phyloP scores from a whole-genome alignment of 35 echinoderm and acorn worm genomes.

The Strongylocentrotus purpuratus region DNA sequence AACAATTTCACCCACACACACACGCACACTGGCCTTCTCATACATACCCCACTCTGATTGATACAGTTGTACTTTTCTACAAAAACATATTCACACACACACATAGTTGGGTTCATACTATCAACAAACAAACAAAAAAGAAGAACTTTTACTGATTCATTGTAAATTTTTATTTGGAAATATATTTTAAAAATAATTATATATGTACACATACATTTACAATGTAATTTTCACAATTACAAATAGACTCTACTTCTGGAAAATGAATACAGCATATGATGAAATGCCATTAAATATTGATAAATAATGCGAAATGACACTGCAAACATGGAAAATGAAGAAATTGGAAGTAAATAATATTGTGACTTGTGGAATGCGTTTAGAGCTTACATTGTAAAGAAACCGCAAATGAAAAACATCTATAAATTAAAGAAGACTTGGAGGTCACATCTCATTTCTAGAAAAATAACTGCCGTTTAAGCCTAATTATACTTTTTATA shows the following conservation, averaged over 20 bases:
- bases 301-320: not conserved
- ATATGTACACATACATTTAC: not conserved
- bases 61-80: too few species aligned
- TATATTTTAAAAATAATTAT: not conserved
- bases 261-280: not conserved
- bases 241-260: not conserved
- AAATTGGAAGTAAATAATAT: not conserved
- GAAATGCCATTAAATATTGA: not conserved
- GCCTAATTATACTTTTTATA: too few species aligned
- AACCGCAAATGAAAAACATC: not conserved
- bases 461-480: too few species aligned
- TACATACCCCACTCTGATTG: too few species aligned
- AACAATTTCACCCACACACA: too few species aligned
- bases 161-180: not conserved
- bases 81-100: too few species aligned
- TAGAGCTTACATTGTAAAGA: not conserved
- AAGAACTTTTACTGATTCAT: not conserved
- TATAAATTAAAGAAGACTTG: not conserved
- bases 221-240: not conserved
- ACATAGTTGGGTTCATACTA: too few species aligned
- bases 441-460: not conserved
- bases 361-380: not conserved
- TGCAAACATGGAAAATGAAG: not conserved
- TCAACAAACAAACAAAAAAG: not conserved
- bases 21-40: too few species aligned